phyloP scores from a whole-genome alignment of 2,888 invertebrate species.

The Nasonia oneida region DNA sequence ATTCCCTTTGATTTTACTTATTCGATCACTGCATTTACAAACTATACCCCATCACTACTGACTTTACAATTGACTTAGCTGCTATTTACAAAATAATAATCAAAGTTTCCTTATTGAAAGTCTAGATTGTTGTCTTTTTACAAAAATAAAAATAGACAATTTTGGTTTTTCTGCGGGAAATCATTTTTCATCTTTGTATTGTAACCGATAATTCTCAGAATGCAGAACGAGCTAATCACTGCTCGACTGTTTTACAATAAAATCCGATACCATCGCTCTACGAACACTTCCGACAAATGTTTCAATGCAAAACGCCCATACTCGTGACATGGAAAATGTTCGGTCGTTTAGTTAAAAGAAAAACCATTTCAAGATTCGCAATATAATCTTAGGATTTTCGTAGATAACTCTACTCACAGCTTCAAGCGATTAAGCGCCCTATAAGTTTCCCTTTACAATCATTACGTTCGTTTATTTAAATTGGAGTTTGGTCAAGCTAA shows the following conservation, averaged over 20 bases:
- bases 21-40: slow-evolving; percentile 15
- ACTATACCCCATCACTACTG: slow-evolving; percentile 17
- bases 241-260: not conserved
- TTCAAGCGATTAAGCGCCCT: slow-evolving; percentile 54
- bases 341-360: slow-evolving; percentile 48
- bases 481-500: slow-evolving; percentile 59
- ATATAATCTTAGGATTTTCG: slow-evolving; percentile 54
- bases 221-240: not conserved
- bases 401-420: slow-evolving; percentile 59
- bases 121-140: not conserved
- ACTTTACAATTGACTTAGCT: slow-evolving; percentile 42
- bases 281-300: not conserved
- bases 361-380: slow-evolving; percentile 26
- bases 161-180: not conserved
- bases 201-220: not conserved
- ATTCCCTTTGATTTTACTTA: slow-evolving; percentile 37
- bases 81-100: slow-evolving; percentile 55
- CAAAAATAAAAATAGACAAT: not conserved
- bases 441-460: slow-evolving; percentile 49
- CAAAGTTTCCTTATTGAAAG: slow-evolving; percentile 9
- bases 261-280: not conserved
- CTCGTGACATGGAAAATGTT: slow-evolving; percentile 57
- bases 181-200: not conserved
- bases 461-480: slow-evolving; percentile 39
- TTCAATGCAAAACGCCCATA: slow-evolving; percentile 7